Base-by-base conservation (phyloP, 2,113 vertebrate genomes). In the Glaucomys volans region DNA sequence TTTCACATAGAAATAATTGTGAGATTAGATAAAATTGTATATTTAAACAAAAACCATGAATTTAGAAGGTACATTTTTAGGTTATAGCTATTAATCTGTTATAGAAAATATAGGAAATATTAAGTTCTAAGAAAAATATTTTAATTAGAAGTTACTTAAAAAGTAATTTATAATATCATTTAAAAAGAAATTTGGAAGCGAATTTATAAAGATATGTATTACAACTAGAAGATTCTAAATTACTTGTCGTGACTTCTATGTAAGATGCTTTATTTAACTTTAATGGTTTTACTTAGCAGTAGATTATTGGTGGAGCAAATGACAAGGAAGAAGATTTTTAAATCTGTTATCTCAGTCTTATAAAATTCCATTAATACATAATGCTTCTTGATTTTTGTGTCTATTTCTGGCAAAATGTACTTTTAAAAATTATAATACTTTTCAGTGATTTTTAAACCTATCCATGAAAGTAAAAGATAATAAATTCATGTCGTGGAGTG, bases 21-120 rank as follows among this genome's bases (percentile, higher is more conserved):
- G 32, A 69, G 32, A 95, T 77, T 59, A 80, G 12, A 74, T 44
- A 76, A 72, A 66, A 95, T 87, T 62, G 37, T 95, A 28, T 47
- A 90, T 40, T 86, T 64, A 89, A 89, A 18, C 83, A 50, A 82
- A 96, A 75, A 75, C 79, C 35, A 4, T 75, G 8, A 96, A 96
- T 75, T 89, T 71, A 74, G 32, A 85, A 92, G 1, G 57, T 59
- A 59, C 13, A 50, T 90, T 66, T 93, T 62, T 72, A 84, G 3
- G 7, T 72, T 77, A 50, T 81, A 67, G 44, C 22, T 92, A 81
- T 71, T 47, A 87, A 76, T 54, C 8, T 91, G 10, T 72, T 97
- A 91, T 4, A 90, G 47, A 95, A 87, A 82, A 75, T 71, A 40
- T 9, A 66, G 32, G 42, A 84, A 88, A 5, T 62, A 54, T 59